Percentiles rank a stretch among this genome's conserved stretches.
Evolutionary conservation across 2,888 invertebrate species (phyloP).

Genomic region (Lithodes maja): DNA sequence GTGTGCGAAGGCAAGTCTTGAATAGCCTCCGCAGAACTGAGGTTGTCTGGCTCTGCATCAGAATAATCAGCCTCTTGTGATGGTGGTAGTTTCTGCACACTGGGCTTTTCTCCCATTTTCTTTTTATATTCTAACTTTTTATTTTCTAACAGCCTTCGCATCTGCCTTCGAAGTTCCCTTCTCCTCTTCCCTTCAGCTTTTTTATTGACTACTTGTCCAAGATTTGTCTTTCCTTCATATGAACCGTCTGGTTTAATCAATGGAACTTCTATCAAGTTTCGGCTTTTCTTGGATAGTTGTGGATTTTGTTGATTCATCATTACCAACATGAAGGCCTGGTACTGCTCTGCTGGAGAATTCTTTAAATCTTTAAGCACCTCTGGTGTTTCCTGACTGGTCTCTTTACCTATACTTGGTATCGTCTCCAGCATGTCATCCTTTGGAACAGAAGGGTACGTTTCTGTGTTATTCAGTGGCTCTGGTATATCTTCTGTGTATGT

Average conservation of each 20-base stretch:
- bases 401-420: neutral
- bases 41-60: neutral
- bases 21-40: neutral
- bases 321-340: constrained; percentile 63
- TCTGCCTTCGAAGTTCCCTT: constrained; percentile 13
- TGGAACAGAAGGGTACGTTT: neutral
- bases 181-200: constrained; percentile 34
- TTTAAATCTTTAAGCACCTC: constrained; percentile 38
- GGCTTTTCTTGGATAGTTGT: constrained; percentile 1
- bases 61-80: neutral
- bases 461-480: neutral
- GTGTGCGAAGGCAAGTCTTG: neutral
- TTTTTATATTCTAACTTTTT: neutral
- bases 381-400: neutral
- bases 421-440: neutral
- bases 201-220: neutral
- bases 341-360: constrained; percentile 58
- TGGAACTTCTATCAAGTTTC: constrained; percentile 43
- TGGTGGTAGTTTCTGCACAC: neutral
- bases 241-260: neutral
- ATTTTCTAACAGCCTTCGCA: neutral
- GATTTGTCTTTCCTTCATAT: no score
- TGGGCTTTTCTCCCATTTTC: neutral
- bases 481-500: neutral
- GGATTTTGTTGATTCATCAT: constrained; percentile 48